These are phyloP conservation scores for Eupleurogrammus muticus DNA, from an alignment of 2,797 vertebrate genomes.

Conservation along the genomic window DNA sequence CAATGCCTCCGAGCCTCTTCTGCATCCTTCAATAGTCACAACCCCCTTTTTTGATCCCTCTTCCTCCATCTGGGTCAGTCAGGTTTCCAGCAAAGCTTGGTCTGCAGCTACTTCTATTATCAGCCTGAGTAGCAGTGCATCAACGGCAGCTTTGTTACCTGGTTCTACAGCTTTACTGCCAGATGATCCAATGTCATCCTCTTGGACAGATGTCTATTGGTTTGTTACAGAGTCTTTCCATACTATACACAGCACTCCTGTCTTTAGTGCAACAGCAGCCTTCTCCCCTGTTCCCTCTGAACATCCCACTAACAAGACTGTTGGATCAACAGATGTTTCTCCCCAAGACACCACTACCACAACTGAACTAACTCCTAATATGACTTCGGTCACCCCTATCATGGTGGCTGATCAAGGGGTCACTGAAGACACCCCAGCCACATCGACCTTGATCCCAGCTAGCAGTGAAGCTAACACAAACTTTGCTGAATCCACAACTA, in stretches of 20 bases:
- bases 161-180: constrained; percentile 61
- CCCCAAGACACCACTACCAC: constrained; percentile 31
- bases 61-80: constrained; percentile 74
- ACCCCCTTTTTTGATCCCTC: constrained; percentile 65
- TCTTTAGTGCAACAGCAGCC: constrained; percentile 55
- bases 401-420: constrained; percentile 78
- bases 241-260: constrained; percentile 51
- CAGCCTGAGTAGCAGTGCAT: constrained; percentile 40
- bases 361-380: constrained; percentile 46
- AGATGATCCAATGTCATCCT: constrained; percentile 52
- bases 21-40: constrained; percentile 73
- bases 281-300: constrained; percentile 53
- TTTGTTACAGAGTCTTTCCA: constrained; percentile 73
- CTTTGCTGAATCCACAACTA: constrained; percentile 53
- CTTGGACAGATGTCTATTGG: constrained; percentile 77
- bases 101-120: constrained; percentile 52
- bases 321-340: constrained; percentile 10
- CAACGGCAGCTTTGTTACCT: constrained; percentile 52
- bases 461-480: constrained; percentile 59
- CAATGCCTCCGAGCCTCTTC: constrained; percentile 72
- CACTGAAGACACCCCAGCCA: constrained; percentile 66
- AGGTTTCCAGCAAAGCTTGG: constrained; percentile 78
- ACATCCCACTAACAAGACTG: constrained; percentile 36
- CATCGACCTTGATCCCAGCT: constrained; percentile 66
- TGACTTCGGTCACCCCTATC: constrained; percentile 34